Base-by-base conservation (phyloP, 1,140 invertebrate species). In the Caenorhabditis tropicalis region DNA sequence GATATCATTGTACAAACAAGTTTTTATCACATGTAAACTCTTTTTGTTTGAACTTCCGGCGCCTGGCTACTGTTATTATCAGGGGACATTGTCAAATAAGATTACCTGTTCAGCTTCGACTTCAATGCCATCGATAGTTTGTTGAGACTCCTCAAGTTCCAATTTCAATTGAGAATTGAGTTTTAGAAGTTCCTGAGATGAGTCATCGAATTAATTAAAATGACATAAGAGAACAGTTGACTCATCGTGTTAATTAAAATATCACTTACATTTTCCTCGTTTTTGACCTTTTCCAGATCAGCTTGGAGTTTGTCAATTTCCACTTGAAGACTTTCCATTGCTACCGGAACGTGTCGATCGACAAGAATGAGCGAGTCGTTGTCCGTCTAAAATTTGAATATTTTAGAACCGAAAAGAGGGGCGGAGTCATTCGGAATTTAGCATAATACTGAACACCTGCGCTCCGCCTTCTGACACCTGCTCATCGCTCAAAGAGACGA, bases 261-360 rank as follows among this genome's bases (percentile, higher is more conserved):
- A 27, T 27, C 6, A 46, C 65, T 74, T 6, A 74, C 65, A n/a
- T 74, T 74, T 43, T 74, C 65, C 12, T 36, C 65, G 43, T 24
- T 24, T 24, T 24, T 74, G 4, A 74, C 65, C 15, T 43, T 74
- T 43, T 39, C 65, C 36, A 74, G n/a, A 15, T 74, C 65, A 5
- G 36, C 65, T 24, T 74, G 65, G 15, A 74, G 65, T 74, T 43
- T 74, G 10, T 46, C 65, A 74, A 74, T 74, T 74, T 74, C 65
- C 65, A 46, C 65, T 74, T 74, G 65, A 46, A 74, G 65, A 74
- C 21, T 74, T n/a, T 74, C 65, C 65, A 74, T 74, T 10, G n/a
- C 65, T 74, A 19, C 65, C 36, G 65, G 65, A 43, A 74, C 7
- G 36, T 74, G 65, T 43, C 36, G 65, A 24, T 74, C 65, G n/a